phyloP scores from a whole-genome alignment of 2,888 invertebrate species.

The Pycnomerus fuliginosus region DNA sequence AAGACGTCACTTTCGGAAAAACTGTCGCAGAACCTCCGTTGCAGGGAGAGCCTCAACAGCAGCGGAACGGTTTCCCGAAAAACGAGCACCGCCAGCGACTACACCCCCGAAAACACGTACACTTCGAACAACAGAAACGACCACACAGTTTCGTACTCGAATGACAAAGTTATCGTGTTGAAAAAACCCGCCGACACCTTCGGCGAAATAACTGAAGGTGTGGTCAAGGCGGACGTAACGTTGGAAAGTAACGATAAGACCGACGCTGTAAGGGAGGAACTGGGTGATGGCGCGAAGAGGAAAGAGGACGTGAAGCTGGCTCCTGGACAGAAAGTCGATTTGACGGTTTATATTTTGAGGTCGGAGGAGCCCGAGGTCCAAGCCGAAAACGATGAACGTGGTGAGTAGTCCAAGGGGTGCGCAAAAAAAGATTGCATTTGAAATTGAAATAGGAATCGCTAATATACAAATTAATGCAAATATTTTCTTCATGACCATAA shows the following conservation, averaged over 20 bases:
- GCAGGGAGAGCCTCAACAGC: constrained; percentile 51
- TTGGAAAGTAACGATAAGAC: constrained; percentile 25
- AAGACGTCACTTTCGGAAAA: constrained; percentile 48
- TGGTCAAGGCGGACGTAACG: constrained; percentile 1
- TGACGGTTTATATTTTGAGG: constrained; percentile 45
- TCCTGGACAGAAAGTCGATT: constrained; percentile 46
- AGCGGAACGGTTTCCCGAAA: constrained; percentile 57
- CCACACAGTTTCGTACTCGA: constrained; percentile 37
- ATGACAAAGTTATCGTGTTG: constrained; percentile 36
- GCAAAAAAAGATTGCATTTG: too few species aligned
- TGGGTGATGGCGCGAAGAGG: constrained; percentile 39
- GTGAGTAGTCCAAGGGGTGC: too few species aligned
- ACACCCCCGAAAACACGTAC: constrained; percentile 58
- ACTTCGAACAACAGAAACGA: constrained; percentile 34
- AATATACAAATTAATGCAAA: too few species aligned
- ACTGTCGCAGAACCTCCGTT: constrained; percentile 42
- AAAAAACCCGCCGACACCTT: background rate
- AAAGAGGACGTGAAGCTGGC: constrained; percentile 37
- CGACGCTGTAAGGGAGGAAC: constrained; percentile 39
- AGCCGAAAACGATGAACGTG: too few species aligned
- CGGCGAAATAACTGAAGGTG: too few species aligned
- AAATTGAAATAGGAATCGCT: background rate
- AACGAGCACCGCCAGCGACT: constrained; percentile 60
- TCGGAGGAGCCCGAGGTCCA: too few species aligned
- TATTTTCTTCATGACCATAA: too few species aligned